These are phyloP conservation scores for Crepidodera aurea DNA, from an alignment of 2,888 invertebrate species.

Conservation along the genomic window DNA sequence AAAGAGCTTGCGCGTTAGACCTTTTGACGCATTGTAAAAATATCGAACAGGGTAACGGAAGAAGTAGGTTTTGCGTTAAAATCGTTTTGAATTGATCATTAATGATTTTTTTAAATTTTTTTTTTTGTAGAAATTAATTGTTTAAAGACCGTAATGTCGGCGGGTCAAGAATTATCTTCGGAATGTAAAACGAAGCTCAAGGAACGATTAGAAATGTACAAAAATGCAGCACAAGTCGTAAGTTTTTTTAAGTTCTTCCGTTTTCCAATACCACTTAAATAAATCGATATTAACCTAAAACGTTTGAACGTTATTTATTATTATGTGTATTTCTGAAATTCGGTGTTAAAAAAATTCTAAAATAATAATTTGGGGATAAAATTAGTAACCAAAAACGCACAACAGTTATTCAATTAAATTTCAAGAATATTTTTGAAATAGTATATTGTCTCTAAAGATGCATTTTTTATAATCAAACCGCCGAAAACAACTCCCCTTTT, in stretches of 20 bases:
- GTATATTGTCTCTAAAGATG: too few species aligned
- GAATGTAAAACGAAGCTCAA: constrained; percentile 84
- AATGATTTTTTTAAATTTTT: not conserved
- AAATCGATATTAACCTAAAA: too few species aligned
- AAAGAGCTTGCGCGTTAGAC: constrained; percentile 88
- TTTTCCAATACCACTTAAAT: constrained; percentile 63
- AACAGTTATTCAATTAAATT: too few species aligned
- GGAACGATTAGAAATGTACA: constrained; percentile 89
- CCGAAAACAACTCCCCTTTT: too few species aligned
- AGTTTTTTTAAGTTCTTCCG: constrained; percentile 61
- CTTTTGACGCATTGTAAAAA: constrained; percentile 80
- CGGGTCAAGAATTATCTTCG: constrained; percentile 74
- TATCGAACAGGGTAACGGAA: constrained; percentile 87
- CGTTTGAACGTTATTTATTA: constrained; percentile 51
- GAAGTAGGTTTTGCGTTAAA: constrained; percentile 80
- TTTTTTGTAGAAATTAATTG: constrained; percentile 76
- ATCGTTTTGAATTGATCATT: too few species aligned
- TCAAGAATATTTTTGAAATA: too few species aligned
- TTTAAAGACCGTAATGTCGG: constrained; percentile 73
- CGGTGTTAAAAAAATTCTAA: too few species aligned
- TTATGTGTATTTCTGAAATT: too few species aligned
- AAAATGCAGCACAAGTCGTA: constrained; percentile 78
- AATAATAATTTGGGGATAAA: too few species aligned
- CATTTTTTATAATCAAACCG: too few species aligned
- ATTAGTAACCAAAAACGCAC: not conserved